Evolutionary conservation across 2,888 invertebrate genomes (phyloP).

Genomic region (Ochropleura plecta): DNA sequence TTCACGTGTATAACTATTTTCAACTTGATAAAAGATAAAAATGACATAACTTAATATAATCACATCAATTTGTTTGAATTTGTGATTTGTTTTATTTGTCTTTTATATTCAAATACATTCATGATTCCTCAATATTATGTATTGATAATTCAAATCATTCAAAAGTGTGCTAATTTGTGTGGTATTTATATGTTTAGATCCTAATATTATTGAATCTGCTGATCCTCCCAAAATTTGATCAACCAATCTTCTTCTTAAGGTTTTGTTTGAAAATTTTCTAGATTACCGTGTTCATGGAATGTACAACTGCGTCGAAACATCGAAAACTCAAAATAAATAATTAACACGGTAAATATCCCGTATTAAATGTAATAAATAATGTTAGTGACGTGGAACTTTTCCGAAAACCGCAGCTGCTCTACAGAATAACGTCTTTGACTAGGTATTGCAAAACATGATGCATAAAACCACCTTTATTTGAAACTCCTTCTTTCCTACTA

Average conservation of each 20-base stretch:
- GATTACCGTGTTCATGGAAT: too few relatives aligned
- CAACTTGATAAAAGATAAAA: background rate
- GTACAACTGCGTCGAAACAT: too few relatives aligned
- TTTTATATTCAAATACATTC: constrained; percentile 11
- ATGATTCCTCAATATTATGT: constrained; percentile 48
- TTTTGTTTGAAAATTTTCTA: background rate
- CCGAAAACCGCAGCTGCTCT: background rate
- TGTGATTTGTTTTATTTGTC: constrained; percentile 11
- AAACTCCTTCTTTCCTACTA: background rate
- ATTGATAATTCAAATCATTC: constrained; percentile 34
- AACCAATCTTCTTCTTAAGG: constrained; percentile 4
- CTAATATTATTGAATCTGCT: constrained; percentile 16
- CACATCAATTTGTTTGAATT: constrained; percentile 23
- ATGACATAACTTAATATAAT: background rate
- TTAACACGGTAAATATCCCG: too few relatives aligned
- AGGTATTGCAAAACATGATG: constrained; percentile 4
- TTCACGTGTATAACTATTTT: background rate
- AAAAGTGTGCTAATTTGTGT: constrained; percentile 25
- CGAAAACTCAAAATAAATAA: too few relatives aligned
- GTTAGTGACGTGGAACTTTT: background rate
- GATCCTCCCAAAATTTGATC: background rate
- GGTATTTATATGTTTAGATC: constrained; percentile 12
- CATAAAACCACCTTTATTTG: background rate
- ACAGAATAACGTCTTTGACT: background rate
- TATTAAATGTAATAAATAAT: too few relatives aligned